Conservation (phyloP, 2,113 vertebrate genomes). For the Tinamus guttatus region DNA sequence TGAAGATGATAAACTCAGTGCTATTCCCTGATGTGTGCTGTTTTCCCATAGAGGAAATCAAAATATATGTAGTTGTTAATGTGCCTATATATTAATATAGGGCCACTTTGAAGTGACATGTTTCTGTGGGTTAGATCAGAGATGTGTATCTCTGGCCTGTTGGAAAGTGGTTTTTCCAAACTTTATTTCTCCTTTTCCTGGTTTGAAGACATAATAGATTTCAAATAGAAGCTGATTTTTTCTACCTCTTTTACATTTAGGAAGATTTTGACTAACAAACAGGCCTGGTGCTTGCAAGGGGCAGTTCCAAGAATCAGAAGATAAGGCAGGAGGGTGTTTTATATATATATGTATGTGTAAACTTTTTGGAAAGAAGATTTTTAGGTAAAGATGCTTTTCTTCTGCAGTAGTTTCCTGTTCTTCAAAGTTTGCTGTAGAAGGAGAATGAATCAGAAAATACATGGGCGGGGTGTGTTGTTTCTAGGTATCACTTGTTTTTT, state of each 20-base stretch:
- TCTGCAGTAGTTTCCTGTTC: neutral
- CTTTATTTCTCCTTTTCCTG: neutral
- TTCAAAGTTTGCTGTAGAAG: neutral
- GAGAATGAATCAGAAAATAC: neutral
- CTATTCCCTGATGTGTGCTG: rapidly evolving
- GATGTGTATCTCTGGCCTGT: neutral
- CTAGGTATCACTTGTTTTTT: neutral
- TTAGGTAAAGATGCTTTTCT: neutral
- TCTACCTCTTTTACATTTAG: neutral
- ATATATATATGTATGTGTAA: neutral
- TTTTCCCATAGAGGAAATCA: neutral
- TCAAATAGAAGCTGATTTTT: conserved; percentile 11
- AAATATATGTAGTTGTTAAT: rapidly evolving
- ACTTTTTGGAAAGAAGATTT: neutral
- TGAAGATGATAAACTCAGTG: neutral
- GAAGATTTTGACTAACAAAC: neutral
- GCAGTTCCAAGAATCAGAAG: neutral
- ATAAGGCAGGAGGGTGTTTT: neutral
- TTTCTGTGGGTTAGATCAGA: neutral
- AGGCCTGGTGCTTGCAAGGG: neutral
- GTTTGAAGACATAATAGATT: neutral
- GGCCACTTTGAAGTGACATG: neutral
- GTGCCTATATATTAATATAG: neutral
- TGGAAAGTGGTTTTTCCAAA: neutral
- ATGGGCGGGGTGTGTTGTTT: neutral